These are phyloP conservation scores for Pterocles burchelli DNA, from an alignment of 2,113 vertebrate genomes.

Conservation along the genomic window DNA sequence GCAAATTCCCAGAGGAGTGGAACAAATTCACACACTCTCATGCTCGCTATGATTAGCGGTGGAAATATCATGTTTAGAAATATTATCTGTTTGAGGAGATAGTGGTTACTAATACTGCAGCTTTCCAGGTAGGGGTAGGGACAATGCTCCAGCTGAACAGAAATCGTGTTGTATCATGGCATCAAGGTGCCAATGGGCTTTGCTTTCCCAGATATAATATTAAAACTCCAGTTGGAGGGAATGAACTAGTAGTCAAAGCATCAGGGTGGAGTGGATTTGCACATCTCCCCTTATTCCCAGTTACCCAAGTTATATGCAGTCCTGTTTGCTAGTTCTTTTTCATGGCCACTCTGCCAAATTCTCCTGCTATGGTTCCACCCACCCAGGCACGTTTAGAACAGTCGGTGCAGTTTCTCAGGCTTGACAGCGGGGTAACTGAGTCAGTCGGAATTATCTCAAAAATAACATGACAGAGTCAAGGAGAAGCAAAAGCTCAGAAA, in stretches of 20 bases:
- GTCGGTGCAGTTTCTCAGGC: background rate
- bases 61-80: background rate
- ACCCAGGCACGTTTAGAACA: background rate
- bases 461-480: background rate
- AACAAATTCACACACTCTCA: background rate
- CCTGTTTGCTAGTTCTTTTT: background rate
- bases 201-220: background rate
- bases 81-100: background rate
- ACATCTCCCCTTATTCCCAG: background rate
- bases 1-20: background rate
- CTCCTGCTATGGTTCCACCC: background rate
- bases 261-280: background rate
- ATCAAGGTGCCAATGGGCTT: background rate
- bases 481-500: constrained; percentile 19
- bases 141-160: background rate
- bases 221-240: background rate
- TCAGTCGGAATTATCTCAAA: constrained; percentile 40
- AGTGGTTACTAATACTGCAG: background rate
- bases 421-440: constrained; percentile 11
- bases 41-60: background rate
- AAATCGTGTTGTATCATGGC: background rate
- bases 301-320: background rate
- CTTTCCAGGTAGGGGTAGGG: background rate
- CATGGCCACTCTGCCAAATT: background rate
- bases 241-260: background rate